These are phyloP conservation scores for Cyrtorhinus lividipennis DNA, from an alignment of 1,140 invertebrate species.

Conservation along the genomic window DNA sequence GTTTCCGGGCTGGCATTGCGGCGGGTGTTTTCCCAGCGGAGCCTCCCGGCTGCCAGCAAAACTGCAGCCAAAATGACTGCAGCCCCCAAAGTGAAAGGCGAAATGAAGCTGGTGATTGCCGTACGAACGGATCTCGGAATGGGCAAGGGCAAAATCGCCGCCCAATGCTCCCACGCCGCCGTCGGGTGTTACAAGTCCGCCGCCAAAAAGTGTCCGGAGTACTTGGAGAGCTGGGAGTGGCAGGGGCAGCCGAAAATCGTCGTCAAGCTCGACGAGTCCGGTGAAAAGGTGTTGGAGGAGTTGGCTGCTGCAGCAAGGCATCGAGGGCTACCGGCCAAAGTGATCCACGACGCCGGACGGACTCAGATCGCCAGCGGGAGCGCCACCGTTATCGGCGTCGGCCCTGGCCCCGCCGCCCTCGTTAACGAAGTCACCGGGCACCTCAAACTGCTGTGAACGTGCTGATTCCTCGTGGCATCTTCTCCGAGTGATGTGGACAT, in stretches of 20 bases:
- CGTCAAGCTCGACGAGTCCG: slow-evolving; percentile 36
- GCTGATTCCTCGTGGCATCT: too few relatives aligned
- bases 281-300: slow-evolving; percentile 44
- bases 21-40: background rate
- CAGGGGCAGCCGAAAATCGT: slow-evolving; percentile 70
- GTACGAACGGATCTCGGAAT: slow-evolving; percentile 82
- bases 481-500: too few relatives aligned
- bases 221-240: slow-evolving; percentile 57
- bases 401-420: slow-evolving; percentile 58
- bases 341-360: slow-evolving; percentile 75
- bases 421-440: slow-evolving; percentile 76
- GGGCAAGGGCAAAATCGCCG: slow-evolving; percentile 87
- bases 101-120: slow-evolving; percentile 62
- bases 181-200: slow-evolving; percentile 60
- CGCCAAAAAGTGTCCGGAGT: slow-evolving; percentile 39
- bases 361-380: slow-evolving; percentile 79
- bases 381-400: slow-evolving; percentile 75
- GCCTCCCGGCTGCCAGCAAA: background rate
- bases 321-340: slow-evolving; percentile 48
- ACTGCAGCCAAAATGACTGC: background rate
- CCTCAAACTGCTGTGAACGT: slow-evolving; percentile 63
- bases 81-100: background rate
- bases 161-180: slow-evolving; percentile 84
- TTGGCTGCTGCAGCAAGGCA: slow-evolving; percentile 50
- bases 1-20: background rate